Evolutionary conservation across 2,797 vertebrate species (phyloP).

Genomic region (Trachurus trachurus): DNA sequence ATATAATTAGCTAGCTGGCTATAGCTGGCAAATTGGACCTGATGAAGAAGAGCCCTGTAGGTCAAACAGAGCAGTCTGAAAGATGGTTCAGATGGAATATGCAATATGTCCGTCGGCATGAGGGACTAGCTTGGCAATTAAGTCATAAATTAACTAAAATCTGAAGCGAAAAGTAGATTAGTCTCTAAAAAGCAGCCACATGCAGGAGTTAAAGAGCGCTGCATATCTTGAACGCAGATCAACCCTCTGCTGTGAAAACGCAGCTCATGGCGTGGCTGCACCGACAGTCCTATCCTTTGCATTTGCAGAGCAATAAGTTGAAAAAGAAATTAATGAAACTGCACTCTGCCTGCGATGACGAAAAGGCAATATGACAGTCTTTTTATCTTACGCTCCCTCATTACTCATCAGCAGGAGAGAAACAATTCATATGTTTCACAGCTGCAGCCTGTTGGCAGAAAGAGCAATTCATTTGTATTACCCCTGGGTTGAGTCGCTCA

Average conservation of each 20-base stretch:
- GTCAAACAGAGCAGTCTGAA: constrained; percentile 76
- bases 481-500: constrained; percentile 73
- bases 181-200: constrained; percentile 44
- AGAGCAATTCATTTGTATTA: constrained; percentile 77
- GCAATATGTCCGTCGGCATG: constrained; percentile 72
- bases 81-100: constrained; percentile 78
- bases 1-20: constrained; percentile 85
- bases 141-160: constrained; percentile 76
- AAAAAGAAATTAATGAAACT: constrained; percentile 73
- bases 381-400: constrained; percentile 79
- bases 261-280: constrained; percentile 36
- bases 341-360: constrained; percentile 68
- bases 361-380: constrained; percentile 76
- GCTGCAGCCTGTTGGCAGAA: constrained; percentile 80
- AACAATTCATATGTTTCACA: constrained; percentile 82
- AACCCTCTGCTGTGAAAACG: constrained; percentile 44
- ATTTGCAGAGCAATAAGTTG: constrained; percentile 43
- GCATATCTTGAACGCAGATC: constrained; percentile 40
- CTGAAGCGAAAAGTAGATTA: constrained; percentile 63
- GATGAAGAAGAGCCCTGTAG: constrained; percentile 82
- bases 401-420: constrained; percentile 82
- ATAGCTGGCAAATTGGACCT: constrained; percentile 81
- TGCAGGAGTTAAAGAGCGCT: constrained; percentile 34
- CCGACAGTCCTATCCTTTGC: constrained; percentile 22
- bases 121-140: constrained; percentile 78